Conservation (phyloP, 2,888 invertebrate genomes). For the Anaspis maculata region DNA sequence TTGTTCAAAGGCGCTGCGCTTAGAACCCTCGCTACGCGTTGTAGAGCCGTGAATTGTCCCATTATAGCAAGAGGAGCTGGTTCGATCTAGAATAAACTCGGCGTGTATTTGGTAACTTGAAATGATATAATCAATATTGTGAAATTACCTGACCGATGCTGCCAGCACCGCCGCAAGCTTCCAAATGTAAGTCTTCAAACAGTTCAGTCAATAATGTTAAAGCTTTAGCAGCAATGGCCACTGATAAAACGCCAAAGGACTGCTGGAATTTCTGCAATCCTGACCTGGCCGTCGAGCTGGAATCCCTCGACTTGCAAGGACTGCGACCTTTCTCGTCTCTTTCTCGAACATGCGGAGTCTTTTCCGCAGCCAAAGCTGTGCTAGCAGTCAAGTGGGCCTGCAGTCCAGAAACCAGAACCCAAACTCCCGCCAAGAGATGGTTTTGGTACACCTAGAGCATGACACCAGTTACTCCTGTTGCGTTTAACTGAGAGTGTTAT, state of each 20-base stretch:
- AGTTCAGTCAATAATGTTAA: constrained; percentile 67
- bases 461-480: background rate
- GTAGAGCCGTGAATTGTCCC: constrained; percentile 58
- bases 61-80: constrained; percentile 58
- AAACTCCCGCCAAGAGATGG: constrained; percentile 78
- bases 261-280: constrained; percentile 73
- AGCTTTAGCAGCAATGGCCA: constrained; percentile 79
- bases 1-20: constrained; percentile 68
- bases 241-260: constrained; percentile 82
- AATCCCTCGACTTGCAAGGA: constrained; percentile 46
- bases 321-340: constrained; percentile 51
- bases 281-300: constrained; percentile 49
- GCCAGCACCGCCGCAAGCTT: constrained; percentile 47
- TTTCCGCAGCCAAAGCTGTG: constrained; percentile 42
- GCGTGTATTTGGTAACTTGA: no score
- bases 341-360: constrained; percentile 32
- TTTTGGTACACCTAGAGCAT: constrained; percentile 84
- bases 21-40: constrained; percentile 62
- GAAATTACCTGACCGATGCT: constrained; percentile 27
- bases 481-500: constrained; percentile 1
- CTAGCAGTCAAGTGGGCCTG: constrained; percentile 71
- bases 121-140: background rate
- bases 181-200: constrained; percentile 69
- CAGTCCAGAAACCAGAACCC: constrained; percentile 80
- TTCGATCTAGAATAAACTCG: constrained; percentile 37